Percentiles rank a stretch among this genome's conserved stretches.
These are phyloP conservation scores for Druceiella hillmani DNA, from an alignment of 2,888 invertebrate species.

Conservation along the genomic window DNA sequence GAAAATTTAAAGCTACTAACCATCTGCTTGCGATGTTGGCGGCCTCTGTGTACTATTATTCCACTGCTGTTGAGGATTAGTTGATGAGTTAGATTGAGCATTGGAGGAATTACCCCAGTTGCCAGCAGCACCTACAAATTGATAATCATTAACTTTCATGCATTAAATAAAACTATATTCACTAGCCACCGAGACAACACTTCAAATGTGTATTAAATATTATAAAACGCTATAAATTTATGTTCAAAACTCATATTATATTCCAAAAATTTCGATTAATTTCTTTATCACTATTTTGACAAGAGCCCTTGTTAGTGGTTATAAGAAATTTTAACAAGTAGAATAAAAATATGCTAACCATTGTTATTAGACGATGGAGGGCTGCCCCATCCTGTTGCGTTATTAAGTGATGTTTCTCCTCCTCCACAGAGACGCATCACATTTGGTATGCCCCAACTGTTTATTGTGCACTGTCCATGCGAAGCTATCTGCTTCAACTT, in stretches of 20 bases:
- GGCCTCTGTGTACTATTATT: conserved; percentile 46
- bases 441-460: conserved; percentile 57
- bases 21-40: conserved; percentile 48
- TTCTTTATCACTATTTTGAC: no score
- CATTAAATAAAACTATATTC: conserved; percentile 15
- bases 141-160: conserved; percentile 3
- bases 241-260: no score
- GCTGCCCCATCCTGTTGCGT: conserved; percentile 73
- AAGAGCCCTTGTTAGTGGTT: no score
- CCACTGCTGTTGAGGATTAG: conserved; percentile 47
- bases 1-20: no score
- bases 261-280: no score
- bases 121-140: conserved; percentile 34
- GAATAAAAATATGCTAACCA: conserved; percentile 34
- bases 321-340: no score
- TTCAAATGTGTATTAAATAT: no score
- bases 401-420: conserved; percentile 76
- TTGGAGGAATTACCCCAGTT: conserved; percentile 48
- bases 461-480: conserved; percentile 29
- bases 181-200: conserved; percentile 22
- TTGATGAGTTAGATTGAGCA: conserved; percentile 19
- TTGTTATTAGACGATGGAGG: conserved; percentile 65
- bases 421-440: conserved; percentile 67
- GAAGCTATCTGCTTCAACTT: conserved; percentile 30
- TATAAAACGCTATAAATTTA: no score